A percentile compares a stretch with the other conserved stretches of the same genome.
These are phyloP conservation scores for Muraenolepis orangiensis DNA, from an alignment of 2,797 vertebrate genomes.

Conservation along the genomic window DNA sequence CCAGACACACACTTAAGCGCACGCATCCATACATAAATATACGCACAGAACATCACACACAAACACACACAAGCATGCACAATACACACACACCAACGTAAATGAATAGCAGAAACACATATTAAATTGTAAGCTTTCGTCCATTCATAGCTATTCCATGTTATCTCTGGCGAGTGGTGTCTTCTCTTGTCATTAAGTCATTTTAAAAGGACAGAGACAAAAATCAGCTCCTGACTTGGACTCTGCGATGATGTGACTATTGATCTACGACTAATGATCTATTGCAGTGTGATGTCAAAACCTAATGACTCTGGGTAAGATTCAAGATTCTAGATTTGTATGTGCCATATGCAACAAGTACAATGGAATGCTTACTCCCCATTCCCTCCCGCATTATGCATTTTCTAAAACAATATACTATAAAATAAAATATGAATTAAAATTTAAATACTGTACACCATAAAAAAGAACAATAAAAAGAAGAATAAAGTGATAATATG, in stretches of 20 bases:
- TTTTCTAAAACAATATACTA: neutral
- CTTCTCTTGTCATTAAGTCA: slow-evolving; percentile 34
- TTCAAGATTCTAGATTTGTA: too few species aligned
- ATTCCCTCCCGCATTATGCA: too few species aligned
- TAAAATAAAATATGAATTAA: too few species aligned
- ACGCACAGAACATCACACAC: slow-evolving; percentile 11
- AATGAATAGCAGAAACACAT: slow-evolving; percentile 25
- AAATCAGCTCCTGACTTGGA: slow-evolving; percentile 23
- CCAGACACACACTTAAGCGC: slow-evolving; percentile 39
- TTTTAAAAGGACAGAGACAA: slow-evolving; percentile 43
- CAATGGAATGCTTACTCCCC: too few species aligned
- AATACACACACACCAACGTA: too few species aligned
- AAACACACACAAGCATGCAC: too few species aligned
- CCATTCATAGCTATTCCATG: slow-evolving; percentile 53
- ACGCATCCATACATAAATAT: slow-evolving; percentile 10
- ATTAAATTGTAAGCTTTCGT: slow-evolving; percentile 50
- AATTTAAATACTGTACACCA: too few species aligned
- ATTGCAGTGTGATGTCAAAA: neutral
- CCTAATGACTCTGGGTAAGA: slow-evolving; percentile 2
- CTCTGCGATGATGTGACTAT: slow-evolving; percentile 28
- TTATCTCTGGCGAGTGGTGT: slow-evolving; percentile 42
- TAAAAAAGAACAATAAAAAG: too few species aligned
- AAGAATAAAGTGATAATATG: too few species aligned
- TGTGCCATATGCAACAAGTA: too few species aligned
- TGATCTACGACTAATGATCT: too few species aligned